Base-by-base conservation (phyloP, 2,113 vertebrate species). In the Phalacrocorax carbo region DNA sequence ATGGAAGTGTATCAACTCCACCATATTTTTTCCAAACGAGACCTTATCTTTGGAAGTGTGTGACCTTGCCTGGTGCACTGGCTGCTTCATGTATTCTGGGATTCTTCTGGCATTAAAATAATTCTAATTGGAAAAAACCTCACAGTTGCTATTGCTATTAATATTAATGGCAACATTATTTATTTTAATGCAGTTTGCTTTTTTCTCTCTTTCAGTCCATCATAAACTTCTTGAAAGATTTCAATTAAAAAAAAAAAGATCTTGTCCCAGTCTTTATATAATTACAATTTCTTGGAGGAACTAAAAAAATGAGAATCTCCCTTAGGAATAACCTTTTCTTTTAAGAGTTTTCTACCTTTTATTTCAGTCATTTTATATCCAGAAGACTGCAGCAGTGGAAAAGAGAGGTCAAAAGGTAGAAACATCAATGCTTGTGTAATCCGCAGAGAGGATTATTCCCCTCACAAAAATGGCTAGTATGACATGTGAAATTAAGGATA, bases 401-500 rank as follows among this genome's bases (percentile, higher is more conserved):
- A 91, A 55, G 77, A 76, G 81, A 97, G 93, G 95, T 97, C 94
- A 91, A 97, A 96, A 91, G 94, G 96, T 94, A 58, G 73, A 95
- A 94, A 89, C 91, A 80, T 91, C 88, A 96, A 76, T 87, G 93
- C 62, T 96, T 92, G 87, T 70, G 89, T 87, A 96, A 96, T 95
- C 84, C 89, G 78, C 73, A 87, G 96, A 93, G 91, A 95, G 66
- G 86, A 94, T 95, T 94, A 96, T 52, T 94, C 70, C 69, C 46
- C 73, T 85, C 69, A 87, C 66, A 89, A 84, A 93, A 94, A 89
- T 62, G 83, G 72, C 77, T 94, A 91, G 57, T 69, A 95, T 26
- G 78, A 94, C 77, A 94, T 61, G 61, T 92, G 91, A 96, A 97
- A 97, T 96, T 95, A 96, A 97, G 77, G 82, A 85, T 94, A 94